These are phyloP conservation scores for Eristalis pertinax DNA, from an alignment of 2,888 invertebrate species.

Conservation along the genomic window DNA sequence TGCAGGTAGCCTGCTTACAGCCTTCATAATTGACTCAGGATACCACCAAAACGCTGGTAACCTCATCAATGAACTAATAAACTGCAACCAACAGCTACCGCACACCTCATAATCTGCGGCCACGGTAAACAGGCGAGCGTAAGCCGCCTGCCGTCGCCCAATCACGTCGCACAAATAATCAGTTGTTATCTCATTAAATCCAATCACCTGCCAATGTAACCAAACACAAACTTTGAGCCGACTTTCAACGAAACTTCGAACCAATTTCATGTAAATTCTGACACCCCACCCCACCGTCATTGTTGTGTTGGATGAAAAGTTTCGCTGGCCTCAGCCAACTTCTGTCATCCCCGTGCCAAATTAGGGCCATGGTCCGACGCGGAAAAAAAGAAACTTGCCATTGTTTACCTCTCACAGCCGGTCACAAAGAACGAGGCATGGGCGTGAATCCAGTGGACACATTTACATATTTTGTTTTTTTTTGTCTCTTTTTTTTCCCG, in stretches of 20 bases:
- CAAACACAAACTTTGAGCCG: not conserved
- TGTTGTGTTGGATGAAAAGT: conserved; percentile 41
- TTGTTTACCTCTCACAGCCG: not conserved
- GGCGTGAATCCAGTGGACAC: not conserved
- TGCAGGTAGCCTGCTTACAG: too few species aligned
- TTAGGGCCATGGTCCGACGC: not conserved
- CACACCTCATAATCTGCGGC: not conserved
- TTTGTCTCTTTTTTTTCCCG: not conserved
- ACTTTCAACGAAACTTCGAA: conserved; percentile 25
- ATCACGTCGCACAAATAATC: conserved; percentile 25
- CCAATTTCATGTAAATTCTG: conserved; percentile 38
- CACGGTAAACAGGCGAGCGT: not conserved
- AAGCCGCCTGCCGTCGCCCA: not conserved
- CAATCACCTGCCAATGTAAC: conserved; percentile 43
- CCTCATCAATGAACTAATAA: too few species aligned
- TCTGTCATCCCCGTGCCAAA: conserved; percentile 23
- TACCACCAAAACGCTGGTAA: too few species aligned
- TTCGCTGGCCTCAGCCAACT: conserved; percentile 35
- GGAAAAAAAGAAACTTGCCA: conserved; percentile 6
- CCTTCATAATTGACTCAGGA: too few species aligned
- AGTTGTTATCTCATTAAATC: conserved; percentile 32
- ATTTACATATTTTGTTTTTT: conserved; percentile 24
- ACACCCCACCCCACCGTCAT: not conserved
- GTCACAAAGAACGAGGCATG: not conserved
- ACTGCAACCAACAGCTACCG: not conserved